Base-by-base conservation (phyloP, 2,113 vertebrate species). In the Pseudolaguvia tuberculata region DNA sequence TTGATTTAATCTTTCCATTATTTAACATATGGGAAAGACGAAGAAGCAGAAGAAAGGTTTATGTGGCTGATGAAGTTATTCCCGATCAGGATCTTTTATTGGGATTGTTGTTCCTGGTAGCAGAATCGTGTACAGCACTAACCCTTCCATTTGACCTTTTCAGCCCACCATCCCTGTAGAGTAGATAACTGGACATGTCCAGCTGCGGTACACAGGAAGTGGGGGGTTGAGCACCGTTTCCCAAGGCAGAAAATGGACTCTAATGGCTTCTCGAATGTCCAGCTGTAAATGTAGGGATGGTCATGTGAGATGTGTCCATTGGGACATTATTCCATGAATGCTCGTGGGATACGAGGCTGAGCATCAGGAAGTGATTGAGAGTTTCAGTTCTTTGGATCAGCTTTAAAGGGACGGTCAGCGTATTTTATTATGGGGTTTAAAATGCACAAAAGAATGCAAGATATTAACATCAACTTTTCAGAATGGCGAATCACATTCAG, bases 161-260 rank as follows among this genome's bases (percentile, higher is more conserved):
- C 21, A 27, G 45, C 15, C 12, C 39, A 23, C 13, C 1, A 3
- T 48, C 80, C 59, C 73, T 88, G 77, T 88, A 88, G 78, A 82
- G 78, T 74, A 77, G 18, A 1, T 10, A 21, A 58, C 18, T 57
- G 56, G 29, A 80, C 42, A 11, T 47, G 10, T 15, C 45, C 23
- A 77, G 20, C 61, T 63, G 71, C 18, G 23, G 31, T n/a, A 14
- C 42, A 57, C 52, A 55, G 77, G 57, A n/a, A n/a, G n/a, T n/a
- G n/a, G n/a, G 56, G 75, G 72, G 72, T 68, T 80, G 76, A 56
- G 27, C 75, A 50, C 15, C 50, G 55, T 78, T 56, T 62, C 20
- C 75, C 58, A 66, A 75, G 66, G 69, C 67, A 42, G 70, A 48
- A 71, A 67, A 51, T 55, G 47, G 48, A 29, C 31, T 59, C 39